These are phyloP conservation scores for Odontocerum albicorne DNA, from an alignment of 2,888 invertebrate genomes.

Conservation along the genomic window DNA sequence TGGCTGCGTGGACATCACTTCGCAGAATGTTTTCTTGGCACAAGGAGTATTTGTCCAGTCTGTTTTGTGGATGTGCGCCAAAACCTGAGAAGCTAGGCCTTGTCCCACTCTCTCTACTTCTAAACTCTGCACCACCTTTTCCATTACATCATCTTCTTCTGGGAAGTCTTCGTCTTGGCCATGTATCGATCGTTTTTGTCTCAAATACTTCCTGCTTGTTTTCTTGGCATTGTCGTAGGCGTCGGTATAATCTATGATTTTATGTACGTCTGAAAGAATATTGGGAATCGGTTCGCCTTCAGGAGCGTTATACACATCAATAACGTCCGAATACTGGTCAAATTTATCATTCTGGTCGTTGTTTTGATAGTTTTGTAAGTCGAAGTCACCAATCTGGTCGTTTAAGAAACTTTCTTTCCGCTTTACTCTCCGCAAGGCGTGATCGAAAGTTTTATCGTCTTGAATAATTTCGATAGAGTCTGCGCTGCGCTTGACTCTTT, in stretches of 20 bases:
- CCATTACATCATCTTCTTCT: slow-evolving; percentile 47
- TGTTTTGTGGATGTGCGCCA: slow-evolving; percentile 54
- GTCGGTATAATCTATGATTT: slow-evolving; percentile 31
- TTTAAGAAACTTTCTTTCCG: slow-evolving; percentile 23
- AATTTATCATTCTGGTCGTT: slow-evolving; percentile 32
- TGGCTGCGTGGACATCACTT: slow-evolving; percentile 69
- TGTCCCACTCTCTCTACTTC: slow-evolving; percentile 41
- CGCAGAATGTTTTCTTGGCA: slow-evolving; percentile 76
- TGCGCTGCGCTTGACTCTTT: slow-evolving; percentile 42
- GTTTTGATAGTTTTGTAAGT: slow-evolving; percentile 25
- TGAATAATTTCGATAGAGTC: slow-evolving; percentile 10
- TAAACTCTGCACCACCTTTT: slow-evolving; percentile 42
- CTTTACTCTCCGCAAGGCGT: neutral
- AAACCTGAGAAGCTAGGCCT: slow-evolving; percentile 45
- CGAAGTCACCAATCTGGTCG: slow-evolving; percentile 19
- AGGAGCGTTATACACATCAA: slow-evolving; percentile 32
- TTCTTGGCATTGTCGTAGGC: slow-evolving; percentile 27
- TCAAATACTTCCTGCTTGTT: slow-evolving; percentile 31
- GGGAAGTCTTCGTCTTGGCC: slow-evolving; percentile 38
- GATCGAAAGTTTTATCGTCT: slow-evolving; percentile 3
- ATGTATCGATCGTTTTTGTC: slow-evolving; percentile 32
- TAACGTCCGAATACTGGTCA: slow-evolving; percentile 27
- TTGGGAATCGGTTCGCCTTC: slow-evolving; percentile 23
- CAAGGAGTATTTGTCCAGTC: slow-evolving; percentile 79
- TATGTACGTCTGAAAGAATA: slow-evolving; percentile 28